phyloP scores from a whole-genome alignment of 2,113 vertebrate species.

The Poeciliopsis prolifica region DNA sequence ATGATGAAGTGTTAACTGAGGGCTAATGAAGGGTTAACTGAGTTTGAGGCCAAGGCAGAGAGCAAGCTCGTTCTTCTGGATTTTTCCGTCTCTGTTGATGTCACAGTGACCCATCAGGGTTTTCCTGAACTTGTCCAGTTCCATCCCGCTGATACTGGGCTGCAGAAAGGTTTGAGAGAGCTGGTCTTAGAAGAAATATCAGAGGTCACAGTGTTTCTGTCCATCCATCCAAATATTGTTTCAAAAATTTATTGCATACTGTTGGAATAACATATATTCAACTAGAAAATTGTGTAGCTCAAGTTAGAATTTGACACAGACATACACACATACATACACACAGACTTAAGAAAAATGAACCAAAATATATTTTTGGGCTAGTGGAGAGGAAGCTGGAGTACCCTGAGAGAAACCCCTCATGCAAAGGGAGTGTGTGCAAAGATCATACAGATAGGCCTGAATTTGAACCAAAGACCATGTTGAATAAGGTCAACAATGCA shows the following conservation, averaged over 20 bases:
- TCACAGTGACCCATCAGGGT: constrained; percentile 91
- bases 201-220: constrained; percentile 1
- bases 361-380: not conserved
- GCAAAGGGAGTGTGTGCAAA: not conserved
- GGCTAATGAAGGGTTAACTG: constrained; percentile 48
- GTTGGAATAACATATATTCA: not conserved
- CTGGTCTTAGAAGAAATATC: not conserved
- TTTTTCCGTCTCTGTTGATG: constrained; percentile 91
- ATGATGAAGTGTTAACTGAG: not conserved
- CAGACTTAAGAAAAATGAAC: not conserved
- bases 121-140: constrained; percentile 90
- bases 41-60: constrained; percentile 91
- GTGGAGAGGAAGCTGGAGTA: not conserved
- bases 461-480: not conserved
- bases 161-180: constrained; percentile 49
- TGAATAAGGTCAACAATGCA: not conserved
- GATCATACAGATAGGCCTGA: not conserved
- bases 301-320: not conserved
- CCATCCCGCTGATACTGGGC: constrained; percentile 89
- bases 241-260: not conserved
- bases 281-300: not conserved
- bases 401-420: not conserved
- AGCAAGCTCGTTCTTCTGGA: constrained; percentile 94
- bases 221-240: not conserved
- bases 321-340: not conserved